phyloP scores from a whole-genome alignment of 2,888 invertebrate species.

The Vesta saturnalis region DNA sequence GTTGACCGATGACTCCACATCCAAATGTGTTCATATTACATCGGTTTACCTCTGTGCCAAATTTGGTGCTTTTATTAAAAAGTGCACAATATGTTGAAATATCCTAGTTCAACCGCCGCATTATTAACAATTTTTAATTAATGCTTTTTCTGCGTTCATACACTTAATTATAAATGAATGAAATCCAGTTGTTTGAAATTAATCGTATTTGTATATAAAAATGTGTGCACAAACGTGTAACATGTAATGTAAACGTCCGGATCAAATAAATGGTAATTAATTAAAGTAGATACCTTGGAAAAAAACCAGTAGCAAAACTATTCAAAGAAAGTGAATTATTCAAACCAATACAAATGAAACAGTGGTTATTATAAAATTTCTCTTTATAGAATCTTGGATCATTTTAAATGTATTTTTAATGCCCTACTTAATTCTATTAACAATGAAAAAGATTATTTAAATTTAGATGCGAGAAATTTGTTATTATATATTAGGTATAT shows the following conservation, averaged over 20 bases:
- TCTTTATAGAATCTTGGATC: neutral
- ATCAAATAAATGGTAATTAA: neutral
- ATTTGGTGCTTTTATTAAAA: no score
- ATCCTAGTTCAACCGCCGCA: no score
- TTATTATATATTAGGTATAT: neutral
- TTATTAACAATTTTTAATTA: neutral
- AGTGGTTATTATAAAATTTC: neutral
- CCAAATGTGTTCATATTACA: no score
- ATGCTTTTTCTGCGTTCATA: neutral
- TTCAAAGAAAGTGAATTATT: neutral
- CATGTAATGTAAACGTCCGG: neutral
- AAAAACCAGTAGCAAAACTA: neutral
- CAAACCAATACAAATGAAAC: neutral
- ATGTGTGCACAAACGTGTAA: neutral
- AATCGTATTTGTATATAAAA: neutral
- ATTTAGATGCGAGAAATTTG: neutral
- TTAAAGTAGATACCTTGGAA: neutral
- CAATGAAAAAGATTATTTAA: neutral
- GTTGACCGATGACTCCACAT: no score
- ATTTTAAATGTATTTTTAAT: neutral
- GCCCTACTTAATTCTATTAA: neutral
- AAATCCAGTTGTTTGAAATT: neutral
- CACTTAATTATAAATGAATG: neutral
- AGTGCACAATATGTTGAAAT: no score
- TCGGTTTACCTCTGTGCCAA: no score